These are phyloP conservation scores for Oncorhynchus kisutch DNA, from an alignment of 2,113 vertebrate species.

Conservation along the genomic window DNA sequence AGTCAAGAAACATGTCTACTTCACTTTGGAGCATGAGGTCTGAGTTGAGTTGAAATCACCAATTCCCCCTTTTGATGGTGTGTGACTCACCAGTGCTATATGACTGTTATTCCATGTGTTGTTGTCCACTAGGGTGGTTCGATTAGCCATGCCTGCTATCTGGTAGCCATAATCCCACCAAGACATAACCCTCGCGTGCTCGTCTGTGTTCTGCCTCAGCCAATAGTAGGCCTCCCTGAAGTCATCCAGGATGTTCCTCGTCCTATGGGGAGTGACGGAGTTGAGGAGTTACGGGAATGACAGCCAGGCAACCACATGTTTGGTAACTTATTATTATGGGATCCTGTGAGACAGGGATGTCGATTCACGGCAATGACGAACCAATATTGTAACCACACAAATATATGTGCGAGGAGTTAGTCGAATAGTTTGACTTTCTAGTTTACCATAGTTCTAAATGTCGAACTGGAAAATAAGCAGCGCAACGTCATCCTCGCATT, in stretches of 20 bases:
- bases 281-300: background rate
- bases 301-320: background rate
- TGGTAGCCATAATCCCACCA: conserved; percentile 99
- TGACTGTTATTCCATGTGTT: conserved; percentile 99
- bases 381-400: background rate
- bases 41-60: too few relatives aligned
- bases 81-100: conserved; percentile 72
- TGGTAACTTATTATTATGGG: background rate
- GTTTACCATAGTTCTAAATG: background rate
- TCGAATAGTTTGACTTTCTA: conserved; percentile 8
- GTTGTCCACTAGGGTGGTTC: conserved; percentile 95
- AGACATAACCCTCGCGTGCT: conserved; percentile 96
- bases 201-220: conserved; percentile 96
- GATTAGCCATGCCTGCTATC: conserved; percentile 97
- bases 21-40: background rate
- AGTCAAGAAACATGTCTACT: conserved; percentile 36
- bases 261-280: conserved; percentile 67
- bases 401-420: background rate
- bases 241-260: conserved; percentile 97
- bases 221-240: conserved; percentile 99
- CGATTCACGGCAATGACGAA: background rate
- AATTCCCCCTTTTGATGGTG: background rate
- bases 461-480: background rate
- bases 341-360: background rate
- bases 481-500: background rate